phyloP scores from a whole-genome alignment of 64 coral and sea anemone genomes.

The Stylophora pistillata region DNA sequence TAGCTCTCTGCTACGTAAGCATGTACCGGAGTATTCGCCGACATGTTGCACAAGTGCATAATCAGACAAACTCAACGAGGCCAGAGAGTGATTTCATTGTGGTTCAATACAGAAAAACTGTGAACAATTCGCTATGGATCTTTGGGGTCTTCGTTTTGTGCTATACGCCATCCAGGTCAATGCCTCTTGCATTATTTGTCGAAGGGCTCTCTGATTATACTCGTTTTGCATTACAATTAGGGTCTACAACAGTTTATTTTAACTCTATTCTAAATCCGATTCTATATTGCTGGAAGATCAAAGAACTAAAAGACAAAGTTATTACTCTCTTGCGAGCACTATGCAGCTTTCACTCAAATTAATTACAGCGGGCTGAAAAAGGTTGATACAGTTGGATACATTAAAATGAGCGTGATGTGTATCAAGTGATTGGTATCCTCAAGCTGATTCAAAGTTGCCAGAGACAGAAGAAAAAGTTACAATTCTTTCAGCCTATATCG shows the following conservation, averaged over 20 bases:
- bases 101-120: constrained; percentile 5
- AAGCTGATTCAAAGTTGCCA: no score
- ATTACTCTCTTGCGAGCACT: neutral
- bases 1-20: neutral
- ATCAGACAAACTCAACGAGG: neutral
- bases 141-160: neutral
- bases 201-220: neutral
- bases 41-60: constrained; percentile 1
- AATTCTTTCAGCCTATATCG: no score
- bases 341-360: neutral
- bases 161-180: neutral
- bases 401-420: no score
- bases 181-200: neutral
- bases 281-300: constrained; percentile 22
- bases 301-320: constrained; percentile 40
- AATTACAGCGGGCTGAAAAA: no score
- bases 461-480: no score
- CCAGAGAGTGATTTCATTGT: neutral
- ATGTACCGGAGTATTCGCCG: constrained; percentile 1
- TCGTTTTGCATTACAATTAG: neutral
- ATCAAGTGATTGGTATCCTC: no score
- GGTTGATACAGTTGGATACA: no score
- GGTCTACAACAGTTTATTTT: neutral
- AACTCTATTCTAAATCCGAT: constrained; percentile 5
- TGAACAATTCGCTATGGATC: constrained; percentile 7